Evolutionary conservation across 2,888 invertebrate genomes (phyloP).

Genomic region (Acrobasis suavella): DNA sequence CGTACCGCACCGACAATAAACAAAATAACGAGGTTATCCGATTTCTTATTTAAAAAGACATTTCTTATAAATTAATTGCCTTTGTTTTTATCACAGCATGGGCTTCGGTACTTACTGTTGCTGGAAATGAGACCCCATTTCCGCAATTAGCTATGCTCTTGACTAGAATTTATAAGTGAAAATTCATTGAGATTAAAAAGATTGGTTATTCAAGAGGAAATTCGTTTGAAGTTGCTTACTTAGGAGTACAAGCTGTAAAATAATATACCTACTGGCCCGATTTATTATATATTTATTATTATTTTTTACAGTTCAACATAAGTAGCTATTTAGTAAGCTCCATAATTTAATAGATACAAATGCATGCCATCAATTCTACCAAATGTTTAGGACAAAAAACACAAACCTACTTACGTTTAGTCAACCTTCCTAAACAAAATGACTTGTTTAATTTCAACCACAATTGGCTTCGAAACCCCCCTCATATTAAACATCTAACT

Average conservation of each 20-base stretch:
- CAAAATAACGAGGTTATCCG: conserved; percentile 19
- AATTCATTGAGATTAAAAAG: background rate
- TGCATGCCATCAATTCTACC: background rate
- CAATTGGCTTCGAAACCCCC: conserved; percentile 18
- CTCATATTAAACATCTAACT: conserved; percentile 15
- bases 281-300: too few species aligned
- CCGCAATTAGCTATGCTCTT: conserved; percentile 8
- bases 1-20: conserved; percentile 13
- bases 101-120: conserved; percentile 10
- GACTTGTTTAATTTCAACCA: conserved; percentile 16
- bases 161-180: background rate
- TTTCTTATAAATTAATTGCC: conserved; percentile 15
- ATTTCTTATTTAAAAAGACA: conserved; percentile 19
- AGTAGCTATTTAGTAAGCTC: too few species aligned
- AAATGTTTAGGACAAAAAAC: background rate
- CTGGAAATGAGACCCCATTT: background rate
- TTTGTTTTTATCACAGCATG: conserved; percentile 20
- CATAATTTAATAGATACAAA: background rate
- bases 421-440: conserved; percentile 15
- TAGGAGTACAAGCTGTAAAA: too few species aligned
- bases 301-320: too few species aligned
- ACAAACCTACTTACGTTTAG: background rate
- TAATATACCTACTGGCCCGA: too few species aligned
- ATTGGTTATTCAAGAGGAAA: background rate
- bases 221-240: background rate